Conservation (phyloP, 2,888 invertebrate species). For the Oscheius onirici region DNA sequence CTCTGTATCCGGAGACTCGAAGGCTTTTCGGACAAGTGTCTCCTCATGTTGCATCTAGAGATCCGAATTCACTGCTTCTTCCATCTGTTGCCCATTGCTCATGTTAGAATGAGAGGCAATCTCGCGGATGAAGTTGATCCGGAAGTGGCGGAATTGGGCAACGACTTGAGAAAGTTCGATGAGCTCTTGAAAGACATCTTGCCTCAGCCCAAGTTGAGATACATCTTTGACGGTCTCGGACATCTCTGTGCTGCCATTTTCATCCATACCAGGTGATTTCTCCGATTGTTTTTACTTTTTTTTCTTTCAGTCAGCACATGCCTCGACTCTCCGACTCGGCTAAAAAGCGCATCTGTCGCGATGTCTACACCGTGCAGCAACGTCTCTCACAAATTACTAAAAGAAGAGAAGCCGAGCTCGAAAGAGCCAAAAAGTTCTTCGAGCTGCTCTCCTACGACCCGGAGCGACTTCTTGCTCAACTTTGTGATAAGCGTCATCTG, state of each 20-base stretch:
- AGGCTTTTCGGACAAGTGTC: constrained; percentile 88
- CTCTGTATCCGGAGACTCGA: constrained; percentile 72
- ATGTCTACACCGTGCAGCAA: constrained; percentile 86
- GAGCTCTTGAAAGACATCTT: constrained; percentile 81
- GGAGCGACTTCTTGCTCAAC: constrained; percentile 72
- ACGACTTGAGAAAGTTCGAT: constrained; percentile 80
- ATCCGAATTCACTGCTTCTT: constrained; percentile 91
- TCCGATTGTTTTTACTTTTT: background rate
- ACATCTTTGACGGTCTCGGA: constrained; percentile 78
- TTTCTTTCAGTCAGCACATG: constrained; percentile 80
- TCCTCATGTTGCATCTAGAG: constrained; percentile 90
- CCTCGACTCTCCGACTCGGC: constrained; percentile 84
- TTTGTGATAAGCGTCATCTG: constrained; percentile 78
- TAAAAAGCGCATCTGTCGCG: constrained; percentile 82
- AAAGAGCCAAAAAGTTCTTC: constrained; percentile 80
- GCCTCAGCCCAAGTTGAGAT: constrained; percentile 83
- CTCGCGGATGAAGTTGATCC: constrained; percentile 67
- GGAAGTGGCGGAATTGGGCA: constrained; percentile 81
- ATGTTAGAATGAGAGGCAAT: constrained; percentile 66
- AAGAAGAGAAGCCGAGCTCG: constrained; percentile 79
- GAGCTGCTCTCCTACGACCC: constrained; percentile 57
- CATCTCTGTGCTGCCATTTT: constrained; percentile 83
- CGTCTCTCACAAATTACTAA: constrained; percentile 86
- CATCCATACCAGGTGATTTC: constrained; percentile 76
- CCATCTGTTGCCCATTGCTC: constrained; percentile 80